These are phyloP conservation scores for Alligator mississippiensis DNA, from an alignment of 2,113 vertebrate genomes.

Conservation along the genomic window DNA sequence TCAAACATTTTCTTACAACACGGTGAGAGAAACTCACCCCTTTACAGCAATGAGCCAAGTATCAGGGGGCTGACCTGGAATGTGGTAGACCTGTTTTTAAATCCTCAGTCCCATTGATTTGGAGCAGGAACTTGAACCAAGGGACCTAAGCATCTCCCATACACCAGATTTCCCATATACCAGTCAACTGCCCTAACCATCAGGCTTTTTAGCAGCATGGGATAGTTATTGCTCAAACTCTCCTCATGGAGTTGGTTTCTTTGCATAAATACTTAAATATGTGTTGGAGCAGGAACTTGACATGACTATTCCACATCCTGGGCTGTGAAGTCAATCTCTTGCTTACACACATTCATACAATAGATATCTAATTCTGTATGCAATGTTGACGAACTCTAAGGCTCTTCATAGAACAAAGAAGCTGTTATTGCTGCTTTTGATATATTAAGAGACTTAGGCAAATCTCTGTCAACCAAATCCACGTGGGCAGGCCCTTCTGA, in stretches of 20 bases:
- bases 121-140: neutral
- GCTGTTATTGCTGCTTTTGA: neutral
- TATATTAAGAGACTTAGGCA: neutral
- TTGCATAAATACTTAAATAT: neutral
- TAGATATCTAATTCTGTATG: neutral
- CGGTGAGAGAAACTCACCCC: no score
- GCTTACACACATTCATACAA: neutral
- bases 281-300: neutral
- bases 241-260: neutral
- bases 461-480: neutral
- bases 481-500: neutral
- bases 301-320: neutral
- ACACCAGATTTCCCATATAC: rapidly evolving
- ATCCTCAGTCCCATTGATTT: neutral
- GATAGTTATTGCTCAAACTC: neutral
- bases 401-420: neutral
- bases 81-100: neutral
- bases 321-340: neutral
- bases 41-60: neutral
- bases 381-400: neutral
- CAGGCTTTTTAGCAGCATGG: rapidly evolving
- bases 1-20: neutral
- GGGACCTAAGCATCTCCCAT: no score
- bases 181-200: neutral
- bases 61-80: neutral